A percentile compares a stretch with the other conserved stretches of the same genome.
Conservation (phyloP, 2,888 invertebrate species). For the Odontomyia ornata region DNA sequence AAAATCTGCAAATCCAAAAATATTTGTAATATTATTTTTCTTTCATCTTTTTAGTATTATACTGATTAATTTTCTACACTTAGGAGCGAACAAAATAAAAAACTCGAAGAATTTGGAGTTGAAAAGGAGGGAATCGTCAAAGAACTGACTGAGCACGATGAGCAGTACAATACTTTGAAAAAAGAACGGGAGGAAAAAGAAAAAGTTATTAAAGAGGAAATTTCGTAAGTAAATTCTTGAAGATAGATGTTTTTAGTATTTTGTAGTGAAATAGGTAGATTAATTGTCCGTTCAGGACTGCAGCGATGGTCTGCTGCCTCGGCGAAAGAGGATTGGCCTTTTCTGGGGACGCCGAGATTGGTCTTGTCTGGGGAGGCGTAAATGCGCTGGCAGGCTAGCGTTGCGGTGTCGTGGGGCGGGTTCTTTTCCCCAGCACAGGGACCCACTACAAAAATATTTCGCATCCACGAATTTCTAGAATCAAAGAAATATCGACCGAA, state of each 20-base stretch:
- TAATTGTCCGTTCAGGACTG: too few species aligned
- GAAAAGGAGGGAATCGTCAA: constrained; percentile 71
- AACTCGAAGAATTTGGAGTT: constrained; percentile 70
- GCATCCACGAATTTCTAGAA: too few species aligned
- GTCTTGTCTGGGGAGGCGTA: too few species aligned
- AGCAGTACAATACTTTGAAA: constrained; percentile 54
- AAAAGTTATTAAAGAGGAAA: constrained; percentile 57
- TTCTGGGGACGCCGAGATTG: too few species aligned
- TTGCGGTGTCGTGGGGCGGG: too few species aligned
- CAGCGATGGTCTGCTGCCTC: too few species aligned
- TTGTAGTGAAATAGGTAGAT: too few species aligned
- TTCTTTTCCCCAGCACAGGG: too few species aligned
- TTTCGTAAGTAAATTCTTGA: constrained; percentile 60
- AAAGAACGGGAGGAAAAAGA: constrained; percentile 66
- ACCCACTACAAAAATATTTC: too few species aligned
- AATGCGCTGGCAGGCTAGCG: too few species aligned
- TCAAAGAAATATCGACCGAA: too few species aligned
- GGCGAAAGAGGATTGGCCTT: too few species aligned
- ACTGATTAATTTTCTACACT: constrained; percentile 5
- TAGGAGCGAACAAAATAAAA: constrained; percentile 69
- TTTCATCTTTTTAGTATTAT: background rate
- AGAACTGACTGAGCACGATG: constrained; percentile 64
- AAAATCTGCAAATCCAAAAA: constrained; percentile 78
- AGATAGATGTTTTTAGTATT: background rate
- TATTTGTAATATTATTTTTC: constrained; percentile 67